Evolutionary conservation across 2,888 invertebrate genomes (phyloP).

Genomic region (Drosophila cracens): DNA sequence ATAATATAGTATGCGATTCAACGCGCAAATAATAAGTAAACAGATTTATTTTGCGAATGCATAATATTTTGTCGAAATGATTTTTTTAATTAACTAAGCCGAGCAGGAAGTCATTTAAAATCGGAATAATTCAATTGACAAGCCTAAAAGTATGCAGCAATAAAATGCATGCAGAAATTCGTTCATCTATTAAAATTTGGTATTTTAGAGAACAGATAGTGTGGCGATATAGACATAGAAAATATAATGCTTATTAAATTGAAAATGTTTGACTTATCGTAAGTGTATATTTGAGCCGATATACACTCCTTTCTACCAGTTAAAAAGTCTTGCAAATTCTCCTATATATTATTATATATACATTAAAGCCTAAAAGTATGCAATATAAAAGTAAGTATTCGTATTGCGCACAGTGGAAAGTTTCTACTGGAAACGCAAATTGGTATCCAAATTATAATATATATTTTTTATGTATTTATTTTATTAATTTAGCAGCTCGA

Average conservation of each 20-base stretch:
- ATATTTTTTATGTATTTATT: background rate
- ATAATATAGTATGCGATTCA: background rate
- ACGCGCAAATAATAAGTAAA: background rate
- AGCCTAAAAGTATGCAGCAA: conserved; percentile 12
- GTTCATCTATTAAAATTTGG: background rate
- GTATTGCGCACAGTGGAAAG: background rate
- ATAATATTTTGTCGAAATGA: background rate
- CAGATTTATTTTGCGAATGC: background rate
- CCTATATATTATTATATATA: background rate
- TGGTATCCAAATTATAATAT: background rate
- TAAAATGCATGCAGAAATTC: background rate
- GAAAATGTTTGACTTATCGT: background rate
- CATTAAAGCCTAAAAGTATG: background rate
- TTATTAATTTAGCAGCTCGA: too few species aligned
- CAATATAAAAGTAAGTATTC: background rate
- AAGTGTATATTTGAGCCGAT: background rate
- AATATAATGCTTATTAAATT: too few species aligned
- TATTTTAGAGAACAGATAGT: background rate
- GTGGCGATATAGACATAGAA: background rate
- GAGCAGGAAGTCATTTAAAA: background rate
- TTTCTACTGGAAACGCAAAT: background rate
- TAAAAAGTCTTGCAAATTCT: background rate
- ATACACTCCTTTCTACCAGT: background rate
- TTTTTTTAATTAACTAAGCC: background rate
- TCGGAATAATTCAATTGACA: background rate